Percentiles rank a stretch among this genome's conserved stretches.
phyloP scores from a whole-genome alignment of 1,140 invertebrate species.

The Mesaphorura yosii region DNA sequence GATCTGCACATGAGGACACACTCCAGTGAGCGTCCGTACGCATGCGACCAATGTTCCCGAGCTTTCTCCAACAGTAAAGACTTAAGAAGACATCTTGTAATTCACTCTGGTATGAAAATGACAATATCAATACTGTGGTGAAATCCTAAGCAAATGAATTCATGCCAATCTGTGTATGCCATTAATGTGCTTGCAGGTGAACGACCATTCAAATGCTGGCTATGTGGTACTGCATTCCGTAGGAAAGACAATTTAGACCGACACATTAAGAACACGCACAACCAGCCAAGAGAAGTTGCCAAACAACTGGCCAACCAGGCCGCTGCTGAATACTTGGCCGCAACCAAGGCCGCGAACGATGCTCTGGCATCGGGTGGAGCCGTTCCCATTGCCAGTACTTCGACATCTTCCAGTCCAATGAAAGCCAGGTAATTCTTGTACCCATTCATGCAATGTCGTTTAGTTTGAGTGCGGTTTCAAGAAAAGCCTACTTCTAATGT shows the following conservation, averaged over 20 bases:
- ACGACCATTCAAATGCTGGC: constrained; percentile 46
- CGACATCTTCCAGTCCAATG: too few relatives aligned
- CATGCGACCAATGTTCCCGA: constrained; percentile 42
- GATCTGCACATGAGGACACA: constrained; percentile 36
- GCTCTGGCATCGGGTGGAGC: too few relatives aligned
- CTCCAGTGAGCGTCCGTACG: constrained; percentile 36
- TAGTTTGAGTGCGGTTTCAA: too few relatives aligned
- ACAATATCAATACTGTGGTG: background rate
- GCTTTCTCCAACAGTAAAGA: constrained; percentile 46
- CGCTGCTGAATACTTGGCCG: constrained; percentile 14
- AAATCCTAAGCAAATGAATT: background rate
- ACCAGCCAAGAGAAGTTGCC: constrained; percentile 33
- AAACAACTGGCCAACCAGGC: constrained; percentile 23
- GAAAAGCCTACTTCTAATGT: too few relatives aligned
- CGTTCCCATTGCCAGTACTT: too few relatives aligned
- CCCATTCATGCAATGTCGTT: too few relatives aligned
- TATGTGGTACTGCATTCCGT: constrained; percentile 46
- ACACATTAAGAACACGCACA: constrained; percentile 52
- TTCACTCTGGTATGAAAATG: constrained; percentile 40
- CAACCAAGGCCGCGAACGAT: background rate
- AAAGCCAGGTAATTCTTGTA: too few relatives aligned
- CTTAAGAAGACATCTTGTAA: constrained; percentile 41
- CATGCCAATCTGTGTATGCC: background rate
- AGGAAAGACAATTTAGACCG: constrained; percentile 52
- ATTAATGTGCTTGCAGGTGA: constrained; percentile 36